Evolutionary conservation across 2,888 invertebrate species (phyloP), one percentile per base, ranked within the genome.

Genomic region (Sicus ferrugineus): DNA sequence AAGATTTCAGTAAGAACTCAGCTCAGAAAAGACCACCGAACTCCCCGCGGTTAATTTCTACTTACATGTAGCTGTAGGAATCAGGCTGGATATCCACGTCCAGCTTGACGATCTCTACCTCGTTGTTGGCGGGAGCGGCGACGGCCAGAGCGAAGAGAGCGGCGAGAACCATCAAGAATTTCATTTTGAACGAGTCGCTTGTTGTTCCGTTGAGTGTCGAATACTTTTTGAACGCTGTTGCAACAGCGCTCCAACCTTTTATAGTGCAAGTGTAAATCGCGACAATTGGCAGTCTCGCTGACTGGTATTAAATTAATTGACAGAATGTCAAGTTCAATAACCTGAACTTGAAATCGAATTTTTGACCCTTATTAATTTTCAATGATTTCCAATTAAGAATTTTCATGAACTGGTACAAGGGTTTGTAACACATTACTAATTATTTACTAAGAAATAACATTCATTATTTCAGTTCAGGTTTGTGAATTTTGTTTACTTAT

Each of bases 61-160:
- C 80, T 87, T 85, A 89, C 89, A 85, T 87, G 75, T 88, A 90
- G 73, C 85, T 88, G 83, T 90, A 90, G 64, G 87, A 86, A 75
- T 88, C 88, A 28, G 88, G 80, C 70, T 80, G 87, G 73, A 90
- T 90, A 80, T 90, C 88, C 62, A 86, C 85, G 14, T 81, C 80
- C 54, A 75, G 77, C 58, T 77, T 79, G 16, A 83, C 38, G 62
- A 81, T 79, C 64, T 77, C 74, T 5, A 81, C 83, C 34, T 74
- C 74, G 58, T 76, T 56, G n/a, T n/a, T n/a, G n/a, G n/a, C n/a
- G 28, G 77, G 76, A 14, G 73, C 76, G 56, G 79, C 78, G 54
- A 78, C 68, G 26, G 77, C 79, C 34, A 78, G 73, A 34, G 77
- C 80, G 70, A 79, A 74, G 59, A 78, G 74, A 30, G 77, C 76